Evolutionary conservation across 2,797 vertebrate genomes (phyloP), one percentile per base, ranked within the genome.

Genomic region (Hapalemur alaotrensis): DNA sequence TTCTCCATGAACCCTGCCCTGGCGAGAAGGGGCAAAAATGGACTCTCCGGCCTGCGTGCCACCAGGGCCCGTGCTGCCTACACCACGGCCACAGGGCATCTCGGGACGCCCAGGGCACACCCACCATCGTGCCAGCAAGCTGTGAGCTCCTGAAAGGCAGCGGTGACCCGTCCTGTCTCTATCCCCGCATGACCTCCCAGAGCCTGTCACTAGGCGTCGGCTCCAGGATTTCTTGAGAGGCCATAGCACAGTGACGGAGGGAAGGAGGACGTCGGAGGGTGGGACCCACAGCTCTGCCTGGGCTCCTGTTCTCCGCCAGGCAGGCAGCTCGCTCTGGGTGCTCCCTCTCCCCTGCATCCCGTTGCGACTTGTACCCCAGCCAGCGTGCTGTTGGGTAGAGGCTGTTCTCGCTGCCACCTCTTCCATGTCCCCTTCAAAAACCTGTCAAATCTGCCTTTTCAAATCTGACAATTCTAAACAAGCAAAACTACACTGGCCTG

Each of bases 291-390:
- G 8, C 23, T 67, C 4, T 6, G 5, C 48, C 46, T 72, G 7
- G 0, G 48, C 18, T 43, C 14, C 84, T 11, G 32, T 15, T 2
- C 61, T 4, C 2, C 12, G 52, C 9, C 46, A 75, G 72, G 4
- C 59, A 38, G 25, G 1, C 12, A 6, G 8, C 9, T 28, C 35
- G 10, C 11, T 18, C 1, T 0, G 0, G 0, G 20, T 1, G n/a
- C 9, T 32, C 43, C 18, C 41, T 30, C 28, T 65, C 5, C 12
- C 46, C 10, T 1, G 6, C 20, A 4, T 43, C 79, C 23, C 2
- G 46, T 25, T 50, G 43, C 14, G 20, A 43, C 65, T 1, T 46
- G 18, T 32, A n/a, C 25, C 4, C 1, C 23, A 28, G 17, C 50
- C 63, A 79, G 12, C 20, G 5, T 0, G 28, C 28, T 35, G 11